Base-by-base conservation (phyloP, 2,113 vertebrate genomes). In the Entosphenus tridentatus region DNA sequence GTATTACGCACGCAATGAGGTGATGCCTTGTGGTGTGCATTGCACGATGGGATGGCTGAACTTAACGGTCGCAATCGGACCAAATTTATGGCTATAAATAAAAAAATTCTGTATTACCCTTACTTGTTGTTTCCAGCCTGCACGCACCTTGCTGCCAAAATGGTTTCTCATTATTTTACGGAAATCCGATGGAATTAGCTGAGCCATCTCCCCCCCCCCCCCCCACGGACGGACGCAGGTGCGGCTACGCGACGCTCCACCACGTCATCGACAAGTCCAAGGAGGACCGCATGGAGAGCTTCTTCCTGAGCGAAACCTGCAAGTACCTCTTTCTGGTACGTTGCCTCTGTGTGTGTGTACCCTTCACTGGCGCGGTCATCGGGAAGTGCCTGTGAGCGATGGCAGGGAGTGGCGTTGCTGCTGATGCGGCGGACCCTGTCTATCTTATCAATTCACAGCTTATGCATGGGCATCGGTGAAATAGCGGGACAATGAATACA, bases 211-310 rank as follows among this genome's bases (percentile, higher is more conserved):
- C 9, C 14, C 9, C 58, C 57, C 16, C 3, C 13, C 13, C 67
- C 67, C 56, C n/a, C 17, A 18, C 57, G 62, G 21, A 8, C 67
- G 67, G 73, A 13, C 73, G 57, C 76, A 98, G 92, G 76, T 98
- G 93, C 74, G 93, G 93, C 10, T 98, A 98, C 2, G 93, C 93
- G 70, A 98, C 93, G 0, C 82, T 98, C 58, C 93, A 98, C 75
- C 93, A 98, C 1, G 92, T 98, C 11, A 86, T 92, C 11, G 89
- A 98, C 69, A 98, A 98, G 79, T 95, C 89, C 13, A 91, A 91
- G 80, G 93, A 98, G 72, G 93, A 97, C 80, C 84, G 93, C 9
- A 98, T 98, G 93, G 93, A 97, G 81, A 98, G 93, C 78, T 98
- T 98, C 75, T 98, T 98, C 68, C 89, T 98, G 77, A 98, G 93